Evolutionary conservation across 2,888 invertebrate genomes (phyloP), one percentile per base, ranked within the genome.

Genomic region (Malthinus flaveolus): DNA sequence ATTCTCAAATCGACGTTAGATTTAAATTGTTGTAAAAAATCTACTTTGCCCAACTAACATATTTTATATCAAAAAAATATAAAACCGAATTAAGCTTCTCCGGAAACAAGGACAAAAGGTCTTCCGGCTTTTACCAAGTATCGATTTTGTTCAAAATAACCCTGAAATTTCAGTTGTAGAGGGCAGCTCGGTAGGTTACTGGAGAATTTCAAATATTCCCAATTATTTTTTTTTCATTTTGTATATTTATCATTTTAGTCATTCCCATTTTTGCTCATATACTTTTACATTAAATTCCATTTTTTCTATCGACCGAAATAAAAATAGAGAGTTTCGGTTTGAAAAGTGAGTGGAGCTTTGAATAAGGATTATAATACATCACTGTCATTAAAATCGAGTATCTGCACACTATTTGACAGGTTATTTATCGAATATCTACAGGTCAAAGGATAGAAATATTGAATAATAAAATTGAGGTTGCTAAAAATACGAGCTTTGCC

Each of bases 41-140:
- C 35, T 10, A n/a, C 9, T 39, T 15, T 39, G 2, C n/a, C 1
- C 3, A 1, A 15, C 5, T 15, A 39, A 39, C 9, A 9, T 15
- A 10, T 7, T 42, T 42, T 2, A 15, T 2, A 42, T 42, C 35
- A 10, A 15, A 42, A n/a, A 42, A 42, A 15, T 15, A 5, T 42
- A 42, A 42, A 7, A 42, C 1, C 9, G 15, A 15, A 42, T 42
- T 42, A 42, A 42, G 23, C 39, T 15, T 15, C 23, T 42, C 23
- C 39, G 15, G 39, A 42, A 42, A 42, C 39, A 42, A 42, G 39
- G 39, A 42, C 23, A 15, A 42, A 42, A 42, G 23, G 15, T 42
- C 39, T 42, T 42, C 39, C 39, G 39, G 15, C 39, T 42, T 42
- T 42, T 42, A 23, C 39, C 39, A 42, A 42, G 39, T 42, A 42